phyloP scores from a whole-genome alignment of 2,113 vertebrate species.

The Zosterops pallidus region DNA sequence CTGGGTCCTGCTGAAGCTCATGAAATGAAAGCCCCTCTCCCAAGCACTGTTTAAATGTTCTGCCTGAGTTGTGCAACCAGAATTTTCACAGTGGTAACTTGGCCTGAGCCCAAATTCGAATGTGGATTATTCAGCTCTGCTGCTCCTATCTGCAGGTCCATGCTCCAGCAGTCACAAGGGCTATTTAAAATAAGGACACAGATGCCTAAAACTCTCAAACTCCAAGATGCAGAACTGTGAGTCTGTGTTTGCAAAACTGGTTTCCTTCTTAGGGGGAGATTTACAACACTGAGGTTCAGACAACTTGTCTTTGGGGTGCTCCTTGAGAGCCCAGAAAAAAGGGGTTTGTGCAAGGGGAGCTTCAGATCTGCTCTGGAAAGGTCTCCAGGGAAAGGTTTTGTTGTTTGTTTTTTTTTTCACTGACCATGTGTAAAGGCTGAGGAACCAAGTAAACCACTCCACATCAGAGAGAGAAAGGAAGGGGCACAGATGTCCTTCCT shows the following conservation, averaged over 20 bases:
- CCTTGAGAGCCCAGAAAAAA: not conserved
- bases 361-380: not conserved
- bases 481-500: not conserved
- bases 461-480: not conserved
- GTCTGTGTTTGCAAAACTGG: not conserved
- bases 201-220: constrained; percentile 41
- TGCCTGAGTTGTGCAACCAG: constrained; percentile 24
- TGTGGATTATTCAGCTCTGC: constrained; percentile 65
- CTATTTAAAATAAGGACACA: constrained; percentile 58
- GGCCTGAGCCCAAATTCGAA: constrained; percentile 35
- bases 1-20: not conserved
- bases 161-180: constrained; percentile 57
- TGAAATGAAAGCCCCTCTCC: not conserved
- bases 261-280: not conserved
- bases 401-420: no score
- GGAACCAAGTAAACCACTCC: not conserved
- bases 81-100: constrained; percentile 45
- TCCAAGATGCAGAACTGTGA: constrained; percentile 36
- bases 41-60: not conserved
- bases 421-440: not conserved
- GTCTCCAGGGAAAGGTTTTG: not conserved
- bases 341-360: not conserved
- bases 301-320: not conserved
- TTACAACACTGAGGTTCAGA: not conserved
- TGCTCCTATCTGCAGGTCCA: constrained; percentile 39